phyloP scores from a whole-genome alignment of 2,113 vertebrate genomes.

The Gambusia holbrooki region DNA sequence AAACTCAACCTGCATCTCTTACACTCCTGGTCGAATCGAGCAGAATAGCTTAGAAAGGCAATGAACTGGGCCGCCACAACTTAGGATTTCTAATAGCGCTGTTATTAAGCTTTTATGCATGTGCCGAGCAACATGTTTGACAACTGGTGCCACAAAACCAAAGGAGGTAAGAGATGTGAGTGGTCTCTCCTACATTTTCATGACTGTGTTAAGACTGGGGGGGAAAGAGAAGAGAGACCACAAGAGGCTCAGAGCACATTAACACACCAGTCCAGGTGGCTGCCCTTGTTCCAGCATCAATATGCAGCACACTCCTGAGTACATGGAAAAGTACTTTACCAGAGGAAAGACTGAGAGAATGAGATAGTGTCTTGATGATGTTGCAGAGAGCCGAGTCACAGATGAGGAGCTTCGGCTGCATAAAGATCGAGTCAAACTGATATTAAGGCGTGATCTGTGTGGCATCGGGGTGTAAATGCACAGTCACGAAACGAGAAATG shows the following conservation, averaged over 20 bases:
- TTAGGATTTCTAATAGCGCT: no score
- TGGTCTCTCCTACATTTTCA: slow-evolving; percentile 11
- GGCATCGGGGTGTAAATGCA: slow-evolving; percentile 14
- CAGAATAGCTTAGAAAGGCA: no score
- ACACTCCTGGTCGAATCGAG: no score
- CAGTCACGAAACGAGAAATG: slow-evolving; percentile 46
- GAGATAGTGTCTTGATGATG: slow-evolving; percentile 41
- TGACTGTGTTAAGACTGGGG: not conserved
- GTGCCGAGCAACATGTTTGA: slow-evolving; percentile 3
- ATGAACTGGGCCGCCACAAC: no score
- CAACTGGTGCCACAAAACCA: slow-evolving; percentile 5
- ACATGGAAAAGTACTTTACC: slow-evolving; percentile 55
- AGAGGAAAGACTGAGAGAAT: slow-evolving; percentile 16
- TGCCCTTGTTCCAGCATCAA: slow-evolving; percentile 29
- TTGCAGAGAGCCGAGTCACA: not conserved
- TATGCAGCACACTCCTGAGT: slow-evolving; percentile 33
- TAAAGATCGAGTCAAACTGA: slow-evolving; percentile 14
- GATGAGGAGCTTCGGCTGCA: slow-evolving; percentile 22
- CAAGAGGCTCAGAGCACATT: slow-evolving; percentile 24
- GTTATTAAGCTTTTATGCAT: not conserved
- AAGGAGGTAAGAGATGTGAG: slow-evolving; percentile 13
- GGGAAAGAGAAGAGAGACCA: not conserved
- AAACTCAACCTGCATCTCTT: not conserved
- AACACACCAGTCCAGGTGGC: slow-evolving; percentile 39
- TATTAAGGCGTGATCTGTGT: slow-evolving; percentile 26